These are phyloP conservation scores for Pristis pectinata DNA, from an alignment of 2,797 vertebrate genomes.

Conservation along the genomic window DNA sequence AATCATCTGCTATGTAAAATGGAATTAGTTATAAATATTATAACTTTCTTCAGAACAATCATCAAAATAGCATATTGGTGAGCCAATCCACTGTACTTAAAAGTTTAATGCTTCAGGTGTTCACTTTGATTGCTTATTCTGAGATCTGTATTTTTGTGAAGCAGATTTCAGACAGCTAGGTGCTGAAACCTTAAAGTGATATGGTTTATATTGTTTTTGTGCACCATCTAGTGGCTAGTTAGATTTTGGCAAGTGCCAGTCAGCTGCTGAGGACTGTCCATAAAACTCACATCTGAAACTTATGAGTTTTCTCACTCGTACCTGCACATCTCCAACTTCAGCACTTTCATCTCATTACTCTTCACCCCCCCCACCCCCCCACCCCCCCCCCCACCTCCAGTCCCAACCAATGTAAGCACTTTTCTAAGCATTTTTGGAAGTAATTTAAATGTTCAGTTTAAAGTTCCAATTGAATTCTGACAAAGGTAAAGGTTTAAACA, in stretches of 20 bases:
- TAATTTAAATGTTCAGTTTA: too few relatives aligned
- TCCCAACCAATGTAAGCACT: too few relatives aligned
- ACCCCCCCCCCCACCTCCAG: not conserved
- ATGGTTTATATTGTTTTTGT: not conserved
- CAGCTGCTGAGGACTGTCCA: too few relatives aligned
- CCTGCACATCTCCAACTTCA: too few relatives aligned
- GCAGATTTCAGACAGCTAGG: not conserved
- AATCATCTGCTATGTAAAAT: not conserved
- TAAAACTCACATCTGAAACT: not conserved
- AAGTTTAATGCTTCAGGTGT: not conserved
- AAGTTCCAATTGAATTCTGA: not conserved
- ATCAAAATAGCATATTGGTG: not conserved
- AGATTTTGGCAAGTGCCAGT: not conserved
- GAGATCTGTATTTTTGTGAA: not conserved
- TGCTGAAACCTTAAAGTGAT: not conserved
- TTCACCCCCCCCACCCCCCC: too few relatives aligned
- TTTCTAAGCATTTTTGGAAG: not conserved
- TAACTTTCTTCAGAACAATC: not conserved
- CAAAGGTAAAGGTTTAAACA: not conserved
- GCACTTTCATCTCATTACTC: not conserved
- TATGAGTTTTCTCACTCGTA: not conserved
- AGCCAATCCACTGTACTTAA: not conserved
- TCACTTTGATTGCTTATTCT: not conserved
- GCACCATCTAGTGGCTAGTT: conserved; percentile 17
- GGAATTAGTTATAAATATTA: not conserved